Conservation (phyloP, 2,797 vertebrate genomes). For the Nannoperca australis region DNA sequence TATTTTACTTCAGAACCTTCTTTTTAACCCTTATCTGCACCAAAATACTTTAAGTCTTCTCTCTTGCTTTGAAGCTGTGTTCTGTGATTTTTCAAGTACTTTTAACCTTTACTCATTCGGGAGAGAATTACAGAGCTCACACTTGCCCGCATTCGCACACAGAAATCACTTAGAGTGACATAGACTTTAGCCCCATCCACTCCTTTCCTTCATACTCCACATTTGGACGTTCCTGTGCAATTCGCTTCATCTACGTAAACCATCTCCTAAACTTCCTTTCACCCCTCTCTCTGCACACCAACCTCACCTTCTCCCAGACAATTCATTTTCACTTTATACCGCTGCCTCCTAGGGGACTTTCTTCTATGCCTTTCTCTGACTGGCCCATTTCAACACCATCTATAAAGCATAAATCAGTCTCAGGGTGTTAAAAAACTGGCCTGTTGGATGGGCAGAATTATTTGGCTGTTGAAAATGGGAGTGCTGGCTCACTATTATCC, state of each 20-base stretch:
- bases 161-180: slow-evolving; percentile 18
- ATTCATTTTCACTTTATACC: slow-evolving; percentile 37
- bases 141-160: not conserved
- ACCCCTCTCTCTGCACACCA: slow-evolving; percentile 13
- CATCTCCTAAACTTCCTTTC: slow-evolving; percentile 16
- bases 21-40: not conserved
- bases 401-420: slow-evolving; percentile 30
- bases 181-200: slow-evolving; percentile 1
- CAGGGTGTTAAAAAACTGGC: slow-evolving; percentile 8
- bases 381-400: slow-evolving; percentile 13
- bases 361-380: slow-evolving; percentile 7
- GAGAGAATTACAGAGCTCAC: slow-evolving; percentile 20
- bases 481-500: slow-evolving; percentile 5
- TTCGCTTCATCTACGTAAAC: not conserved
- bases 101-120: slow-evolving; percentile 21
- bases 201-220: not conserved
- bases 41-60: slow-evolving; percentile 7
- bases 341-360: slow-evolving; percentile 19
- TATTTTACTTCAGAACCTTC: slow-evolving; percentile 4
- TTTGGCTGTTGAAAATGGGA: slow-evolving; percentile 32
- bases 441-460: slow-evolving; percentile 37
- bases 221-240: slow-evolving; percentile 17
- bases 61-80: slow-evolving; percentile 5
- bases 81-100: slow-evolving; percentile 32
- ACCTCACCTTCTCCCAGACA: slow-evolving; percentile 13